phyloP scores from a whole-genome alignment of 2,113 vertebrate species.

The Australoheros scitulus region DNA sequence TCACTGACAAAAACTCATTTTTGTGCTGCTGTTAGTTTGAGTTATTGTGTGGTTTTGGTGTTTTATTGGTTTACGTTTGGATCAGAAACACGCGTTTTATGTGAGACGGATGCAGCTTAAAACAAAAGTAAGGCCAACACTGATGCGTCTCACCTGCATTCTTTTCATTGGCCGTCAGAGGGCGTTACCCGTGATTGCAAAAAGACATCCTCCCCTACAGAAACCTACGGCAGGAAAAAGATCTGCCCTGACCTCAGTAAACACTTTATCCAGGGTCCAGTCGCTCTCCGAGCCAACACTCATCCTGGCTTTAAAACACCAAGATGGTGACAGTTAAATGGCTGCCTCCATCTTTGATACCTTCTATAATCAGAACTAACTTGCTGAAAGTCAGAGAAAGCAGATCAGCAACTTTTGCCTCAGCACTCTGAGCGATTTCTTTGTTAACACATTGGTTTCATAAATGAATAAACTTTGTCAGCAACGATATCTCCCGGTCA shows the following conservation, averaged over 20 bases:
- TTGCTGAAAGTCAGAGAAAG: not conserved
- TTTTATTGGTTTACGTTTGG: not conserved
- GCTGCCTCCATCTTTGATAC: fast-evolving
- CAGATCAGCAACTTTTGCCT: not conserved
- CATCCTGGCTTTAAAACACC: too few relatives aligned
- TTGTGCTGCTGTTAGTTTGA: not conserved
- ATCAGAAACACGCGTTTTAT: not conserved
- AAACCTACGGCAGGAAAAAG: fast-evolving
- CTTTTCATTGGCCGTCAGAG: not conserved
- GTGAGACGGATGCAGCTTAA: not conserved
- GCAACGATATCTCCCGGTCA: not conserved
- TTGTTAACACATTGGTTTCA: not conserved
- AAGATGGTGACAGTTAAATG: too few relatives aligned
- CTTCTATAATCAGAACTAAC: not conserved
- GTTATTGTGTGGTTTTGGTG: not conserved
- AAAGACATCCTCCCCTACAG: not conserved
- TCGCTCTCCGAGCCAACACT: too few relatives aligned
- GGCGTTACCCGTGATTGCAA: not conserved
- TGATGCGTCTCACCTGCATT: not conserved
- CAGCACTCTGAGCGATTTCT: fast-evolving
- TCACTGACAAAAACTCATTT: not conserved
- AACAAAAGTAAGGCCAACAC: not conserved
- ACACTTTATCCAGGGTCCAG: not conserved
- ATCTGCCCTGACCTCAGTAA: not conserved
- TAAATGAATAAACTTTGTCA: not conserved